phyloP scores from a whole-genome alignment of 2,113 vertebrate genomes.

The Myrmophylax atrothorax region DNA sequence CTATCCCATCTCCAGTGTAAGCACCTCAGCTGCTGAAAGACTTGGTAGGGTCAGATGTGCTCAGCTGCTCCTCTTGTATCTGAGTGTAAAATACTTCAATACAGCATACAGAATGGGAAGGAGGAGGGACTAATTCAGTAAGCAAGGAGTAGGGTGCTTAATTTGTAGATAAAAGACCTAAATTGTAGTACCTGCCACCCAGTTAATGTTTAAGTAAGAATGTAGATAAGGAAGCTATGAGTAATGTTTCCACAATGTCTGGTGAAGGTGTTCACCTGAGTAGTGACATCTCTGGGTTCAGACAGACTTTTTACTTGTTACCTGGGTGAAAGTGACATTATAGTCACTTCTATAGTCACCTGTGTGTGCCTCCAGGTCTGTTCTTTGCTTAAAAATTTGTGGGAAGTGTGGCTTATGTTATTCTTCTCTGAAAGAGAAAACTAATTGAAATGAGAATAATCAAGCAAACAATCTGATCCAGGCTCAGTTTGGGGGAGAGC shows the following conservation, averaged over 20 bases:
- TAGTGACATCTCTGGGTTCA: not conserved
- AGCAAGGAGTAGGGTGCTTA: not conserved
- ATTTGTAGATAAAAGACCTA: not conserved
- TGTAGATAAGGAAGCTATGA: not conserved
- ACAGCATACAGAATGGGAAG: not conserved
- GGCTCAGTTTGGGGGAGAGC: not conserved
- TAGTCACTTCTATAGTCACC: not conserved
- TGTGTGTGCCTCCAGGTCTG: not conserved
- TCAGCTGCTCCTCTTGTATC: not conserved
- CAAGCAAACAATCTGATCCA: not conserved
- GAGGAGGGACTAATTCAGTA: not conserved
- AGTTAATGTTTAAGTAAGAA: not conserved
- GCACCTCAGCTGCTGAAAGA: not conserved
- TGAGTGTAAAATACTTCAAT: not conserved
- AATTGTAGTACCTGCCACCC: not conserved
- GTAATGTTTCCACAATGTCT: not conserved
- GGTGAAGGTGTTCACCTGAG: not conserved
- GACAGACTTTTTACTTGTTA: not conserved
- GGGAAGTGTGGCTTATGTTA: not conserved
- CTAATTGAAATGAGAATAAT: not conserved
- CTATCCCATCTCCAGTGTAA: not conserved
- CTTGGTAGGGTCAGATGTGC: not conserved
- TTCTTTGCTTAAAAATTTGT: not conserved
- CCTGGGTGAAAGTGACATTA: not conserved
- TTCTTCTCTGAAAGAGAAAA: conserved; percentile 6